Evolutionary conservation across 1,140 invertebrate species (phyloP), one percentile per base, ranked within the genome.

Genomic region (Sitophilus oryzae): DNA sequence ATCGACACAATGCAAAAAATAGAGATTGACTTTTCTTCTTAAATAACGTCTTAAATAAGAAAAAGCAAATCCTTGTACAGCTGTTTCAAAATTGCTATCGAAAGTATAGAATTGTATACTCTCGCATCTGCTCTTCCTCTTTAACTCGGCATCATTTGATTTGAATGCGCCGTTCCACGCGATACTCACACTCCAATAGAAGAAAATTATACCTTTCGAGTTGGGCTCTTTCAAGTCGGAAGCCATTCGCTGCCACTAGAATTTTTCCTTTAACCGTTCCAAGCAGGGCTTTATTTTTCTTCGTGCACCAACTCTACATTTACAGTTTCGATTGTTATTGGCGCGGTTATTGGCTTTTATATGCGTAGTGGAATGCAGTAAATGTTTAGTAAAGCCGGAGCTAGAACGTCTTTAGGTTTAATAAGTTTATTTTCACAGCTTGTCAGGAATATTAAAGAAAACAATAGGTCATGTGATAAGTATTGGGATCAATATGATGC

Each of bases 271-370:
- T 42, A 52, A 52, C 40, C 41, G 20, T 16, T 43, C 21, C 25
- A 36, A 38, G 21, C 16, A 10, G n/a, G 41, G 30, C 50, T 52
- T 52, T 52, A 52, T 52, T 52, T 44, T 52, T 43, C 41, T 44
- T 36, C 50, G 40, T 52, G 35, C 25, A 30, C 25, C 25, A 30
- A 52, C 42, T 52, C 25, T 36, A 43, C 40, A 23, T 52, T 43
- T 35, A 43, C 40, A 34, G 15, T 11, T 23, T 16, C 22, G 41
- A 52, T 52, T 52, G 23, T 43, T 23, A 25, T 43, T 35, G 30
- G n/a, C n/a, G 20, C 18, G 50, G 30, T 52, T 43, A 34, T 52
- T 18, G 42, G 42, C 43, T n/a, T n/a, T n/a, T n/a, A n/a, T n/a
- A n/a, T n/a, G n/a, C n/a, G n/a, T n/a, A n/a, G n/a, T n/a, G n/a